Evolutionary conservation across 2,797 vertebrate species (phyloP), one percentile per base, ranked within the genome.

Genomic region (Onychomys leucogaster): DNA sequence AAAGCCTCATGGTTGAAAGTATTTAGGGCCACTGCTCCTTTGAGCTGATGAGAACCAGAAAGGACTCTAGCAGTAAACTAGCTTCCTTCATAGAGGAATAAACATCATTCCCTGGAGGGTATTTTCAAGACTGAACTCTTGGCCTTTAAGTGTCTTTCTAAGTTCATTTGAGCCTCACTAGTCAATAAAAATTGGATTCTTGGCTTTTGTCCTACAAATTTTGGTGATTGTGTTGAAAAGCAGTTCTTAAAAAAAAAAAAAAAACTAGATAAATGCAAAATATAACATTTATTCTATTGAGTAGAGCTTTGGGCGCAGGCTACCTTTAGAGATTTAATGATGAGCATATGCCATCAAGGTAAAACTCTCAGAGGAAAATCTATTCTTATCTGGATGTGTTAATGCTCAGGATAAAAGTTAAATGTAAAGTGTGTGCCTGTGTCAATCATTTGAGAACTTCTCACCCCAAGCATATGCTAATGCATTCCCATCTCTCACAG

Each of bases 311-410:
- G 16, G 73, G 41, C 11, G 73, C 37, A 55, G 84, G 19, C 21
- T 57, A 63, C 67, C 78, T 96, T 89, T 85, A 96, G 73, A 94
- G 55, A 73, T 90, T 41, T 67, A 69, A 73, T 82, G 73, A 96
- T 87, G 77, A 94, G 46, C 73, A 71, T 55, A 49, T 63, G 37
- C 14, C 80, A 91, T 73, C 71, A 77, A 91, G 77, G 85, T 59
- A 88, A 91, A 90, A 27, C 80, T 94, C 55, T 93, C 65, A 91
- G 49, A 78, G 71, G 77, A 86, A 94, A 80, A 92, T 94, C 94
- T 96, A 71, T 94, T 95, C 92, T 96, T 95, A 91, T 55, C 89
- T 88, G 55, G 63, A 13, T 32, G 59, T 89, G 21, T 94, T 89
- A 96, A 87, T 94, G 78, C 83, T 41, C 17, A 9, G 57, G 55